Percentiles rank a stretch among this genome's conserved stretches.
Evolutionary conservation across 2,888 invertebrate species (phyloP).

Genomic region (Drosophila paranaensis): DNA sequence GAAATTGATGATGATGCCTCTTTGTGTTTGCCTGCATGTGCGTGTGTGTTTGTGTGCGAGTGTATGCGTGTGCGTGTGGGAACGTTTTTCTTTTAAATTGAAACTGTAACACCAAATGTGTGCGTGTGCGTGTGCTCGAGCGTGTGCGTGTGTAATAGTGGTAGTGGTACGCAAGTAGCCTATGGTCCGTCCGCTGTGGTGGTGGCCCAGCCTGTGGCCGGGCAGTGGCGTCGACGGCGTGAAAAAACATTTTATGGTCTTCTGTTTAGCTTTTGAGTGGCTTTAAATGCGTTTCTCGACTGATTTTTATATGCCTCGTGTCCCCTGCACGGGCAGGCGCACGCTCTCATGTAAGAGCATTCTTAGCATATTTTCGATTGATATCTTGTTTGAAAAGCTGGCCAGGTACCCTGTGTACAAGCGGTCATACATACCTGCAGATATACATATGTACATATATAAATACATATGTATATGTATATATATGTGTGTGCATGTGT

Average conservation of each 20-base stretch:
- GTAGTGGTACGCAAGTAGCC: conserved; percentile 32
- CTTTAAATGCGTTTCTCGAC: conserved; percentile 72
- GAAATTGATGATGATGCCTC: conserved; percentile 74
- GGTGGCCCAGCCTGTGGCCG: conserved; percentile 22
- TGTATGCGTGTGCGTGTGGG: conserved; percentile 56
- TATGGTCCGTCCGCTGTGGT: conserved; percentile 11
- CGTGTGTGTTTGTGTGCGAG: conserved; percentile 31
- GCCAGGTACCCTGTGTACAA: conserved; percentile 20
- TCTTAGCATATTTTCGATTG: conserved; percentile 68
- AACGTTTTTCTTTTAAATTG: conserved; percentile 71
- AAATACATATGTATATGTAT: background rate
- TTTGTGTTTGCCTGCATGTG: conserved; percentile 29
- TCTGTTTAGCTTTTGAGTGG: conserved; percentile 72
- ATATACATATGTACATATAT: background rate
- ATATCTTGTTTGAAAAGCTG: conserved; percentile 40
- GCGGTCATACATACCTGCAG: conserved; percentile 11
- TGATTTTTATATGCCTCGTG: conserved; percentile 68
- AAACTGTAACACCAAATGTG: conserved; percentile 68
- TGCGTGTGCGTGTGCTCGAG: conserved; percentile 10
- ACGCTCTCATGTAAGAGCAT: conserved; percentile 40
- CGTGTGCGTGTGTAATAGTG: conserved; percentile 17
- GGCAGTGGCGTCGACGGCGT: conserved; percentile 39
- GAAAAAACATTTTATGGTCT: conserved; percentile 68
- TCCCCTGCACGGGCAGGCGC: conserved; percentile 10
- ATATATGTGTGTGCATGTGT: background rate